phyloP scores from a whole-genome alignment of 1,140 invertebrate genomes.

The Camponotus pennsylvanicus region DNA sequence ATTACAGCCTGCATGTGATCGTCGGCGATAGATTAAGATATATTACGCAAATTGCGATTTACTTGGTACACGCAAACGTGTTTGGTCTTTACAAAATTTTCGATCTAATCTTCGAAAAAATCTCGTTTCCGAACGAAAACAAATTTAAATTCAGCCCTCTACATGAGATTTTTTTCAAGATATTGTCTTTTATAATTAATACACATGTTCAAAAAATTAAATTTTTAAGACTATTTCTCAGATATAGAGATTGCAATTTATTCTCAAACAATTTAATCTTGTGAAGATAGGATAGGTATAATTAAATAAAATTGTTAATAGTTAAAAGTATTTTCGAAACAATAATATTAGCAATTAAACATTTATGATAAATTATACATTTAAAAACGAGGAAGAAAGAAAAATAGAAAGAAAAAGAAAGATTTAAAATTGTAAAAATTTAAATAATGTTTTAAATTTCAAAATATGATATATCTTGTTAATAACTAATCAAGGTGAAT shows the following conservation, averaged over 20 bases:
- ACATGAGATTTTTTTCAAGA: not conserved
- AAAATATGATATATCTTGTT: not conserved
- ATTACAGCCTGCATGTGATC: slow-evolving; percentile 48
- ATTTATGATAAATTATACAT: not conserved
- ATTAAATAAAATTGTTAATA: not conserved
- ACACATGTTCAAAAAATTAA: not conserved
- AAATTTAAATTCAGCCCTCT: not conserved
- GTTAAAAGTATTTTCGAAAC: not conserved
- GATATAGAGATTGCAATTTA: not conserved
- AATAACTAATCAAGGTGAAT: slow-evolving; percentile 24
- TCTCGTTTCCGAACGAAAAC: not conserved
- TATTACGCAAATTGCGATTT: slow-evolving; percentile 24
- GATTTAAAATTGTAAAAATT: not conserved
- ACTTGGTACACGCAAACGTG: not conserved
- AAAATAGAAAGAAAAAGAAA: not conserved
- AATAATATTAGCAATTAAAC: not conserved
- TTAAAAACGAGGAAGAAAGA: not conserved
- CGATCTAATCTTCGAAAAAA: not conserved
- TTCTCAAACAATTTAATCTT: not conserved
- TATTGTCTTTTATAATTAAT: not conserved
- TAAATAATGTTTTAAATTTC: not conserved
- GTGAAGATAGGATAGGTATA: not conserved
- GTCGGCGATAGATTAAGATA: slow-evolving; percentile 39
- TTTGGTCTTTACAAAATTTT: not conserved
- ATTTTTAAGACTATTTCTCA: not conserved